Percentiles rank a stretch among this genome's conserved stretches.
phyloP scores from a whole-genome alignment of 2,113 vertebrate genomes.

The Myocastor coypus region DNA sequence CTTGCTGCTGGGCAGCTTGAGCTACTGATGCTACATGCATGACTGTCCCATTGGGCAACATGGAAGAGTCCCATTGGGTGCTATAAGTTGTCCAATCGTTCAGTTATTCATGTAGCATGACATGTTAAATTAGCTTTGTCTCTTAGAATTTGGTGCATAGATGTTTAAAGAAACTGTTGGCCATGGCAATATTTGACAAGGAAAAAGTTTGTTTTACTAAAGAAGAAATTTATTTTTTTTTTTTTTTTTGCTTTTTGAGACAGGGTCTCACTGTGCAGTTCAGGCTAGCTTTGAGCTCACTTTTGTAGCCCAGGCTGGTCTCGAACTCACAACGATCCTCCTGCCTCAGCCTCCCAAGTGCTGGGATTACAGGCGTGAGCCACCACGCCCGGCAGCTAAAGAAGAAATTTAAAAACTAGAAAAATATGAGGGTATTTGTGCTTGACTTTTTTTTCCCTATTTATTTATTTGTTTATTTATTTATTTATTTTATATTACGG shows the following conservation, averaged over 20 bases:
- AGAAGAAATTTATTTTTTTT: not conserved
- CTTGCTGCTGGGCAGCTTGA: not conserved
- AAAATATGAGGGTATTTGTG: not conserved
- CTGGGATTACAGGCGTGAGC: no score
- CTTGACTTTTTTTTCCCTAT: conserved; percentile 4
- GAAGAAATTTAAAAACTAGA: not conserved
- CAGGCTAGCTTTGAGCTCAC: no score
- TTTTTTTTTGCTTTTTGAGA: no score
- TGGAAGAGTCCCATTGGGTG: not conserved
- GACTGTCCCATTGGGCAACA: not conserved
- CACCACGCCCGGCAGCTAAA: no score
- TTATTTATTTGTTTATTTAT: no score
- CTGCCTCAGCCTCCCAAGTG: no score
- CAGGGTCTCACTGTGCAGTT: no score
- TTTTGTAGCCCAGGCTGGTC: no score
- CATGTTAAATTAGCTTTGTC: not conserved
- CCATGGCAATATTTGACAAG: not conserved
- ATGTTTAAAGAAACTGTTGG: conserved; percentile 26
- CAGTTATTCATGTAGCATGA: not conserved
- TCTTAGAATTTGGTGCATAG: conserved; percentile 33
- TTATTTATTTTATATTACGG: no score
- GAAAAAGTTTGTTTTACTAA: conserved; percentile 37
- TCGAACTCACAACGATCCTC: no score
- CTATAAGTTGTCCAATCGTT: not conserved
- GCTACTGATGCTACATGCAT: not conserved